phyloP scores from a whole-genome alignment of 2,888 invertebrate genomes.

The Acanthoscelides obtectus region DNA sequence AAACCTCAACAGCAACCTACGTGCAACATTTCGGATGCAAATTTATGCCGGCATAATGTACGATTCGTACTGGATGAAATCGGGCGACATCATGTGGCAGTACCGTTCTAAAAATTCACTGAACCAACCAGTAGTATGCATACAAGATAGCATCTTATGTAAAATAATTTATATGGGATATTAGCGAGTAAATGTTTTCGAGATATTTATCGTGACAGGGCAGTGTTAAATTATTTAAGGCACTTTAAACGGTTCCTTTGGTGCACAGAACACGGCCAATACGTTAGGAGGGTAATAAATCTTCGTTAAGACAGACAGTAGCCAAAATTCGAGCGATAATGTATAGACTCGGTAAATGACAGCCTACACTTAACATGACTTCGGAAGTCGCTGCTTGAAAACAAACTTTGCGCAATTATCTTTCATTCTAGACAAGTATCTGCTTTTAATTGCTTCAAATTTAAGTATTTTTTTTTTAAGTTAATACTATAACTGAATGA shows the following conservation, averaged over 20 bases:
- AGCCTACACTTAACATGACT: background rate
- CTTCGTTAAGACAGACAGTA: background rate
- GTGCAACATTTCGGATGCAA: background rate
- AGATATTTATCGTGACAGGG: conserved; percentile 22
- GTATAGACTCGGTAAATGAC: background rate
- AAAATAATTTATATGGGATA: conserved; percentile 24
- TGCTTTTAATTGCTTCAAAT: background rate
- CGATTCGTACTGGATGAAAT: background rate
- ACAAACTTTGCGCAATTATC: background rate
- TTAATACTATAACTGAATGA: no score
- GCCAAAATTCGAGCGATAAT: background rate
- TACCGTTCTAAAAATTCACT: background rate
- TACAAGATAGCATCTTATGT: conserved; percentile 5
- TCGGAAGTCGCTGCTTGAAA: background rate
- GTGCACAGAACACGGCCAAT: background rate
- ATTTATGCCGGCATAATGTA: background rate
- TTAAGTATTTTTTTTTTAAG: background rate
- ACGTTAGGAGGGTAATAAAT: background rate
- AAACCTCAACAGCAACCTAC: background rate
- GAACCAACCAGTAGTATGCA: background rate
- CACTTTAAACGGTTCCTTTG: conserved; percentile 21
- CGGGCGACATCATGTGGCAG: background rate
- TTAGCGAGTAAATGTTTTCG: conserved; percentile 20
- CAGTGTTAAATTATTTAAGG: conserved; percentile 23
- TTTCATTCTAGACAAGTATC: background rate